phyloP scores from a whole-genome alignment of 2,888 invertebrate species.

The Cosmia trapezina region DNA sequence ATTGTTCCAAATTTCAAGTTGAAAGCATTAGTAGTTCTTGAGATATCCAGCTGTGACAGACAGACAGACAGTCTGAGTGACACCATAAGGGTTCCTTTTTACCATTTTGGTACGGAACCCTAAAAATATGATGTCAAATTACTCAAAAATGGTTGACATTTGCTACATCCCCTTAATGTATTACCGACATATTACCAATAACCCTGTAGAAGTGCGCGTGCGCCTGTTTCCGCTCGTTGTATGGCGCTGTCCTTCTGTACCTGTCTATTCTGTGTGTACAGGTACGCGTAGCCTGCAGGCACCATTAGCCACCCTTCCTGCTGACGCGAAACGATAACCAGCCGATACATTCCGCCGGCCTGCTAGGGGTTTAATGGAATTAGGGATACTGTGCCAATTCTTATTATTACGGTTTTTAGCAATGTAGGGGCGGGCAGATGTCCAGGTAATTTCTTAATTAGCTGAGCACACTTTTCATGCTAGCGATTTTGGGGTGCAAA shows the following conservation, averaged over 20 bases:
- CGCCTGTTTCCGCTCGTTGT: neutral
- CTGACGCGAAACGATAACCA: conserved; percentile 46
- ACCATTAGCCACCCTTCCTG: conserved; percentile 54
- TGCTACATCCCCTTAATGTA: no score
- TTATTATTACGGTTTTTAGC: conserved; percentile 19
- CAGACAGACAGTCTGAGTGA: no score
- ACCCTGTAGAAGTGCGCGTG: no score
- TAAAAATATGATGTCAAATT: no score
- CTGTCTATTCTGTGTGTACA: conserved; percentile 4
- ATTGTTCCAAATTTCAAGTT: no score
- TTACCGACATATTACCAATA: no score
- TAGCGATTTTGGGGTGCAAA: no score
- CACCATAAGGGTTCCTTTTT: no score
- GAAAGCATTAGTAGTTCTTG: no score
- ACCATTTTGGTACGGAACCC: fast-evolving
- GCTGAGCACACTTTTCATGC: no score
- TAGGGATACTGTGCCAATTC: conserved; percentile 5
- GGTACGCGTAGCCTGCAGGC: conserved; percentile 44
- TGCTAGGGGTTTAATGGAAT: conserved; percentile 26
- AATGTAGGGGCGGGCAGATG: neutral
- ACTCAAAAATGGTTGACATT: no score
- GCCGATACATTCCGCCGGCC: conserved; percentile 32
- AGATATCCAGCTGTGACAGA: no score
- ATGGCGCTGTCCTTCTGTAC: neutral
- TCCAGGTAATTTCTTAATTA: neutral